Conservation (phyloP, 2,797 vertebrate species). For the Tachyglossus aculeatus region DNA sequence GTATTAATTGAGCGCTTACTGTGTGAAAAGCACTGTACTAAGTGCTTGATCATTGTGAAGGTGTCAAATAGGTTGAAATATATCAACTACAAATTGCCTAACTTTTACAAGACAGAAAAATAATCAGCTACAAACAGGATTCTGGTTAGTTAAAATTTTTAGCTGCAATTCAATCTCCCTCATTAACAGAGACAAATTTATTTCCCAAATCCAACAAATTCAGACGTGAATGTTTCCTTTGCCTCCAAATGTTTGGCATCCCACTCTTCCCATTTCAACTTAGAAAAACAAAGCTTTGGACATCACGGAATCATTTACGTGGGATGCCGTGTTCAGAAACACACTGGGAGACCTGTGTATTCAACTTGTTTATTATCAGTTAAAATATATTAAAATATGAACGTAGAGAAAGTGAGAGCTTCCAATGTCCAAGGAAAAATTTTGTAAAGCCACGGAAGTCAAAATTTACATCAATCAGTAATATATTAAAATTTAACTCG, state of each 20-base stretch:
- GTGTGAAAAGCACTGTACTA: too few relatives aligned
- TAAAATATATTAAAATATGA: slow-evolving; percentile 49
- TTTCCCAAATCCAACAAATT: too few relatives aligned
- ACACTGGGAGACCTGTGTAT: background rate
- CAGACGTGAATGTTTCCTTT: background rate
- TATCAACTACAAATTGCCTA: too few relatives aligned
- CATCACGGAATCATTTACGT: too few relatives aligned
- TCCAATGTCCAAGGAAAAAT: background rate
- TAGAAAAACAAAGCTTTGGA: background rate
- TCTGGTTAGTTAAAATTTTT: too few relatives aligned
- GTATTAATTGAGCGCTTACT: too few relatives aligned
- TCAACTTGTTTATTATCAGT: slow-evolving; percentile 39
- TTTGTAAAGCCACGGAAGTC: slow-evolving; percentile 3
- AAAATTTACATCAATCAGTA: background rate
- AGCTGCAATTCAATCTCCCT: too few relatives aligned
- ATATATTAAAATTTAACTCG: slow-evolving; percentile 24
- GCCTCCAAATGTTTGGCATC: rapidly evolving
- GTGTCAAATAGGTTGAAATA: too few relatives aligned
- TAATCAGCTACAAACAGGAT: too few relatives aligned
- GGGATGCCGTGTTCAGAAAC: background rate
- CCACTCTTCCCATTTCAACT: rapidly evolving
- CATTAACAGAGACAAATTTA: too few relatives aligned
- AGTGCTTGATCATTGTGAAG: too few relatives aligned
- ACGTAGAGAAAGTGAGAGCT: slow-evolving; percentile 20
- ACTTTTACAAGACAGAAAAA: too few relatives aligned